Evolutionary conservation across 2,113 vertebrate genomes (phyloP).

Genomic region (Albula goreensis): DNA sequence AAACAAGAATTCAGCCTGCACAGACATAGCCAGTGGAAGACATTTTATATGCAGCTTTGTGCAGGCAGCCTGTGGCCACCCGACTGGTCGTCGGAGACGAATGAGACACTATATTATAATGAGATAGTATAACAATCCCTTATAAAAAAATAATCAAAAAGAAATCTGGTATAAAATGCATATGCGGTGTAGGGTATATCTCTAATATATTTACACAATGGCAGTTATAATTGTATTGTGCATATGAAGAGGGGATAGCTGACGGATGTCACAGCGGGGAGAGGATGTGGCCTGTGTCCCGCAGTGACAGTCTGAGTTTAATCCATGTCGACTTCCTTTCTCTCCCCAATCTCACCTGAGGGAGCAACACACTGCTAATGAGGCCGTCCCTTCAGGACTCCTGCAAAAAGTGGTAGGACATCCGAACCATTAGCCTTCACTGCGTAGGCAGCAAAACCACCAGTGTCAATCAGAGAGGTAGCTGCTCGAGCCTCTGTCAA

Average conservation of each 20-base stretch:
- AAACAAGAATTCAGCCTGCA: no score
- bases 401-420: neutral
- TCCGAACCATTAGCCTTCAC: neutral
- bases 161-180: no score
- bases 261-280: neutral
- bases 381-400: neutral
- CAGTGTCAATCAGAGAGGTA: neutral
- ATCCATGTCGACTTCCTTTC: neutral
- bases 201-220: no score
- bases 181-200: no score
- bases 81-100: no score
- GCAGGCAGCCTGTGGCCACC: no score
- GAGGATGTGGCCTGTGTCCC: neutral
- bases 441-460: neutral
- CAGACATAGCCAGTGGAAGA: no score
- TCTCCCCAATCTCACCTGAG: neutral
- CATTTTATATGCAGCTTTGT: no score
- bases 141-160: no score
- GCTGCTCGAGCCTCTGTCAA: neutral
- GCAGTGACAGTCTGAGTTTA: neutral
- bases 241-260: neutral
- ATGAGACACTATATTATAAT: no score
- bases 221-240: no score
- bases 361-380: neutral
- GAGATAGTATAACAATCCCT: no score